These are phyloP conservation scores for Eriocheir sinensis DNA, from an alignment of 1,140 invertebrate species.

Conservation along the genomic window DNA sequence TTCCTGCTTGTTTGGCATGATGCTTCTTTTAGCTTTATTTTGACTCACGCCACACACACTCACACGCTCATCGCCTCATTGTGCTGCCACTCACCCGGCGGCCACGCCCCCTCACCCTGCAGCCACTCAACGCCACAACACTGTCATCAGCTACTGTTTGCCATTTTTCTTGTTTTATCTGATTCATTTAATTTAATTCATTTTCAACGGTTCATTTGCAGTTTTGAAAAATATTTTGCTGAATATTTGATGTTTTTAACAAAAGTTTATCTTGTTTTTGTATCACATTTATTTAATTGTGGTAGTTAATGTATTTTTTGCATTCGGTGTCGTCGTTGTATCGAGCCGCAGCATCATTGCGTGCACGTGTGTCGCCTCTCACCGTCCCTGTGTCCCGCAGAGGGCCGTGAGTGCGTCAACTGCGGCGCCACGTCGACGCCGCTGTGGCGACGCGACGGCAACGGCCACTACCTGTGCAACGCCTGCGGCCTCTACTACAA, in stretches of 20 bases:
- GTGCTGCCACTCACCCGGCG: no score
- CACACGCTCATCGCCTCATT: background rate
- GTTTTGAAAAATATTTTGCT: background rate
- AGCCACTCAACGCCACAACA: background rate
- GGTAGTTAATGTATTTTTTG: background rate
- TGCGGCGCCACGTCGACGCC: constrained; percentile 92
- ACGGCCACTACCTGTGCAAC: constrained; percentile 95
- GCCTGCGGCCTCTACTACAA: constrained; percentile 92
- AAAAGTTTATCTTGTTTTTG: background rate
- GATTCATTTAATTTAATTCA: constrained; percentile 27
- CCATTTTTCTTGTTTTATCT: background rate
- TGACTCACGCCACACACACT: background rate
- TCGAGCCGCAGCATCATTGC: no score
- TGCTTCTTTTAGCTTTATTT: constrained; percentile 30
- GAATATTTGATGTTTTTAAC: background rate
- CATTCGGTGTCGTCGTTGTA: background rate
- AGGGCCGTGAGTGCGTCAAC: constrained; percentile 94
- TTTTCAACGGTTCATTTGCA: background rate
- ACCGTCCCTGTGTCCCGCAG: constrained; percentile 60
- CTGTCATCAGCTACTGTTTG: background rate
- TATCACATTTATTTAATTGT: background rate
- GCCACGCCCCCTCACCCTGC: background rate
- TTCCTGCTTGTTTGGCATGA: constrained; percentile 1
- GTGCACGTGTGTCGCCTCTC: background rate
- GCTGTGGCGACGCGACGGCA: constrained; percentile 93